These are phyloP conservation scores for Drosophila punjabiensis DNA, from an alignment of 1,140 invertebrate species.

Conservation along the genomic window DNA sequence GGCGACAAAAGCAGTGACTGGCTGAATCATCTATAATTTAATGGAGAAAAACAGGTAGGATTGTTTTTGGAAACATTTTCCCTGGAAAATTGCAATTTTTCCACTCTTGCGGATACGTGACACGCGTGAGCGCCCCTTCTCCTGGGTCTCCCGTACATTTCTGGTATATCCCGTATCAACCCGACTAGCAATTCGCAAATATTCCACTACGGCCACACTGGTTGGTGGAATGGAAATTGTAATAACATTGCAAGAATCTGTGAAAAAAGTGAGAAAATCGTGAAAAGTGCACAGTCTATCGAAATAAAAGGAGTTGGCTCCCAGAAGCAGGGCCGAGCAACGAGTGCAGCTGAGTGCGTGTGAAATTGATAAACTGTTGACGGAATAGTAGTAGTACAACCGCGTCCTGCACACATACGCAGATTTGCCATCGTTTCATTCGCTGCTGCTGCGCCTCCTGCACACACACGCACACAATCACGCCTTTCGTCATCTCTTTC, in stretches of 20 bases:
- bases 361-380: not conserved
- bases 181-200: not conserved
- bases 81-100: not conserved
- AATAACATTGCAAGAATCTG: constrained; percentile 48
- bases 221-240: constrained; percentile 20
- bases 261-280: constrained; percentile 38
- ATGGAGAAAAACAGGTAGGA: not conserved
- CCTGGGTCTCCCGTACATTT: not conserved
- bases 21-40: too few relatives aligned
- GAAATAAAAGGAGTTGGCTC: not conserved
- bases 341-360: not conserved
- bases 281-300: constrained; percentile 11
- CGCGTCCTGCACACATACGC: constrained; percentile 39
- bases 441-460: constrained; percentile 57
- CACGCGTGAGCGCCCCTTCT: constrained; percentile 2
- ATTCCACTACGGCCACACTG: constrained; percentile 14
- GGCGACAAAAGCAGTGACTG: not conserved
- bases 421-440: constrained; percentile 41
- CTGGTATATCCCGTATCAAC: constrained; percentile 7
- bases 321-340: not conserved
- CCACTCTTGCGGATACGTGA: not conserved
- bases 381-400: not conserved
- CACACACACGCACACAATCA: constrained; percentile 29
- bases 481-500: constrained; percentile 57
- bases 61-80: not conserved